Percentiles rank a stretch among this genome's conserved stretches.
These are phyloP conservation scores for Hyles lineata DNA, from an alignment of 2,888 invertebrate genomes.

Conservation along the genomic window DNA sequence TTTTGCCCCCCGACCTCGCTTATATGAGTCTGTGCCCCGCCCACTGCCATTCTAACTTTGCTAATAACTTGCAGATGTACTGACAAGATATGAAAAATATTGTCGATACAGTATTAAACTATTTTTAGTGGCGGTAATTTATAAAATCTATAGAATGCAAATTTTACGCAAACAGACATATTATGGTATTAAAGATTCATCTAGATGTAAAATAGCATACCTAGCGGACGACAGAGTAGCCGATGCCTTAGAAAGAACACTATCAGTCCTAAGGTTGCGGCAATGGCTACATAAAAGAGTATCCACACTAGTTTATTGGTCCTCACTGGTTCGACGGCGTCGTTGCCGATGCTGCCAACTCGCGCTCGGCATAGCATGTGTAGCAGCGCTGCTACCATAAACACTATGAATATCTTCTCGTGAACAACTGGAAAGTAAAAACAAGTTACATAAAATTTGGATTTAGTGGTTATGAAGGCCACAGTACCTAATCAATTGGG, in stretches of 20 bases:
- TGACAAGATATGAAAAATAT: neutral
- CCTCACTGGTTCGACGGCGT: conserved; percentile 80
- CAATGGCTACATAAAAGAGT: conserved; percentile 90
- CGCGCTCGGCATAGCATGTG: conserved; percentile 89
- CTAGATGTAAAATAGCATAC: conserved; percentile 80
- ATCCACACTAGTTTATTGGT: conserved; percentile 88
- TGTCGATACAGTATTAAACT: too few species aligned
- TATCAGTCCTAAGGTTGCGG: conserved; percentile 92
- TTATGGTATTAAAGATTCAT: neutral
- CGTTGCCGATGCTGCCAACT: conserved; percentile 73
- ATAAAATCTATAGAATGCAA: too few species aligned
- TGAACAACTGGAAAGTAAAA: conserved; percentile 89
- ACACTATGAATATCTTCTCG: conserved; percentile 95
- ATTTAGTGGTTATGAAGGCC: too few species aligned
- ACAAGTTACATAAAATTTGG: neutral
- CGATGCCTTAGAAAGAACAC: conserved; percentile 96
- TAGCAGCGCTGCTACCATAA: conserved; percentile 93
- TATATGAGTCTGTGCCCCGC: neutral
- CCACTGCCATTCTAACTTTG: conserved; percentile 1
- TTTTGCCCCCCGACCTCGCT: conserved; percentile 2
- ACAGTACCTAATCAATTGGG: too few species aligned
- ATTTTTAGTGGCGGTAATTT: too few species aligned
- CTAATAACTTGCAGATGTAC: conserved; percentile 20
- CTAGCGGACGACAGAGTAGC: conserved; percentile 94
- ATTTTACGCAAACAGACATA: too few species aligned